Percentiles rank a stretch among this genome's conserved stretches.
Conservation (phyloP, 2,113 vertebrate genomes). For the Eupsittula cactorum region DNA sequence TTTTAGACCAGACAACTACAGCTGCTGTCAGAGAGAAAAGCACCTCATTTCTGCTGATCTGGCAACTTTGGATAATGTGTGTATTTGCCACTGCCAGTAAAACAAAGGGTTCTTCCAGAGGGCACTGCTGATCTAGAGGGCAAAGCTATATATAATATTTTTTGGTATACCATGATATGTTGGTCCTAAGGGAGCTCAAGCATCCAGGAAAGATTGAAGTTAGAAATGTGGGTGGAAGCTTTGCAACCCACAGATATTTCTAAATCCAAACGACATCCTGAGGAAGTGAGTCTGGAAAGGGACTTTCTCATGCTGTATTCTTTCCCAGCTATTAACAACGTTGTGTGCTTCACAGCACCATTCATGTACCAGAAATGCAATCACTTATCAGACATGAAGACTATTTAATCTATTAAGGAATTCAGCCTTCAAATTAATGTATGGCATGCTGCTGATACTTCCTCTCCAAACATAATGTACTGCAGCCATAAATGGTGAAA, state of each 20-base stretch:
- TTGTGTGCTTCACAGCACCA: background rate
- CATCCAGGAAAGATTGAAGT: conserved; percentile 24
- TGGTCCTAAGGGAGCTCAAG: conserved; percentile 24
- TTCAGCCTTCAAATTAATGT: background rate
- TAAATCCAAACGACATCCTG: conserved; percentile 48
- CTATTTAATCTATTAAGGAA: background rate
- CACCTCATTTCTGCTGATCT: conserved; percentile 45
- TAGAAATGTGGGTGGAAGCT: conserved; percentile 48
- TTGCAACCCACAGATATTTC: conserved; percentile 53
- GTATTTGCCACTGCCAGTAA: conserved; percentile 39
- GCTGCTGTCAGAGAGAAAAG: conserved; percentile 41
- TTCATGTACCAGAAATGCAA: conserved; percentile 8
- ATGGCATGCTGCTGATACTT: conserved; percentile 22
- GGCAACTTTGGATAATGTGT: conserved; percentile 18
- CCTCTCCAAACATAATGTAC: background rate
- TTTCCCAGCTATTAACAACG: conserved; percentile 15
- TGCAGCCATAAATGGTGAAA: conserved; percentile 47
- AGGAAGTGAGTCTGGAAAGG: conserved; percentile 55
- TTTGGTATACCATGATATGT: conserved; percentile 23
- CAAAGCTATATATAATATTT: conserved; percentile 4
- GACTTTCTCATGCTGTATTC: conserved; percentile 42
- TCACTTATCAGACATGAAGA: background rate
- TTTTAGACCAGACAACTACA: conserved; percentile 45
- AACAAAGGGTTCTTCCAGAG: conserved; percentile 43
- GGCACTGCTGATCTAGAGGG: conserved; percentile 47